Percentiles rank a stretch among this genome's conserved stretches.
These are phyloP conservation scores for Cherax quadricarinatus DNA, from an alignment of 1,140 invertebrate species.

Conservation along the genomic window DNA sequence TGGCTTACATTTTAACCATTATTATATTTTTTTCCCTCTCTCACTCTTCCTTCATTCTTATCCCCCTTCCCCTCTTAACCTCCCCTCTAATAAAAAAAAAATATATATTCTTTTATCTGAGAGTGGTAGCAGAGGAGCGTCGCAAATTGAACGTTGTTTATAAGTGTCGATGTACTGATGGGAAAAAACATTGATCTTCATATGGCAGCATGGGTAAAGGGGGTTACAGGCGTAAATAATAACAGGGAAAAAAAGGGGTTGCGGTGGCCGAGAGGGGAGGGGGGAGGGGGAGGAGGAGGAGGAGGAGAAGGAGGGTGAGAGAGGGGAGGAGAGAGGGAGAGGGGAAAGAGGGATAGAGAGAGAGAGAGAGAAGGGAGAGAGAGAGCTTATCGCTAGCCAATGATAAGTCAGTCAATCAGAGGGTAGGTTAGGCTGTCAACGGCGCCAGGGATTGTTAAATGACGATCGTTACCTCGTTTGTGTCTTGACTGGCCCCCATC, in stretches of 20 bases:
- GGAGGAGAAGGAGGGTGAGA: too few relatives aligned
- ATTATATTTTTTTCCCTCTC: background rate
- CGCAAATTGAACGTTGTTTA: background rate
- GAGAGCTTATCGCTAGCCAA: background rate
- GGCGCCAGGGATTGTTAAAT: background rate
- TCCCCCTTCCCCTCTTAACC: too few relatives aligned
- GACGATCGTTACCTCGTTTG: constrained; percentile 14
- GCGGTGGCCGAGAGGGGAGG: too few relatives aligned
- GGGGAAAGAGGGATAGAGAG: too few relatives aligned
- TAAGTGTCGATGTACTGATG: too few relatives aligned
- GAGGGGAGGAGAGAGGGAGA: too few relatives aligned
- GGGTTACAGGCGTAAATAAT: background rate
- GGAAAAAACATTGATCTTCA: background rate
- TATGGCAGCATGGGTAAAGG: background rate
- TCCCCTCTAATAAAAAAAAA: too few relatives aligned
- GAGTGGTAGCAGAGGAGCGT: too few relatives aligned
- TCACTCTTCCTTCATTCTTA: too few relatives aligned
- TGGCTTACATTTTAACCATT: background rate
- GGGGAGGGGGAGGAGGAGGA: too few relatives aligned
- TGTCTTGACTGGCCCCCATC: background rate
- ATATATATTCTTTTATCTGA: too few relatives aligned
- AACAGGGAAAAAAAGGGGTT: background rate
- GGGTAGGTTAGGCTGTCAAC: background rate
- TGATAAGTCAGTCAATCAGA: constrained; percentile 20
- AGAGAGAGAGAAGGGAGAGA: too few relatives aligned